Percentiles rank a stretch among this genome's conserved stretches.
phyloP scores from a whole-genome alignment of 2,113 vertebrate genomes.

The Pseudolaguvia tuberculata region DNA sequence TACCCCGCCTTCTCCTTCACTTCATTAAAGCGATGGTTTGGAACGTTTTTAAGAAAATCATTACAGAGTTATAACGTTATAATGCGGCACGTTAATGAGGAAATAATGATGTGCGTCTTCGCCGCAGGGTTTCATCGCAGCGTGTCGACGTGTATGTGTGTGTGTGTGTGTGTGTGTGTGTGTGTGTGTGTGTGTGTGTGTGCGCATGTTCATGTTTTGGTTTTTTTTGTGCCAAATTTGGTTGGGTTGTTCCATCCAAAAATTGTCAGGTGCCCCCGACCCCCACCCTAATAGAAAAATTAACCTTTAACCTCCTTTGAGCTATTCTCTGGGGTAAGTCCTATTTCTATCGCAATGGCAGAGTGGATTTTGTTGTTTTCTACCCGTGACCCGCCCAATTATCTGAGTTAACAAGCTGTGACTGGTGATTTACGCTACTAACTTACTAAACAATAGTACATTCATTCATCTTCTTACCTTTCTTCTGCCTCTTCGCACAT shows the following conservation, averaged over 20 bases:
- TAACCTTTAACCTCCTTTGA: neutral
- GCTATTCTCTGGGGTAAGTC: slow-evolving; percentile 12
- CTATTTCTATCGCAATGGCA: slow-evolving; percentile 10
- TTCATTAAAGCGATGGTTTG: slow-evolving; percentile 25
- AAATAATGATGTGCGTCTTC: slow-evolving; percentile 30
- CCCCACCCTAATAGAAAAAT: neutral
- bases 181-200: neutral
- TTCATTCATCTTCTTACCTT: no score
- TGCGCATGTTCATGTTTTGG: neutral
- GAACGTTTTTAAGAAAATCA: slow-evolving; percentile 29
- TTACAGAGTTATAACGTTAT: slow-evolving; percentile 24
- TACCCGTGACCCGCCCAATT: no score
- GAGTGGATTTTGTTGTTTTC: neutral
- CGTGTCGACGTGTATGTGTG: neutral
- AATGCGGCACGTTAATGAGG: slow-evolving; percentile 28
- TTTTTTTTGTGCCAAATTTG: neutral
- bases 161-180: no score
- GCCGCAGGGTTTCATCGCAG: slow-evolving; percentile 10
- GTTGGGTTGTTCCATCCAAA: neutral
- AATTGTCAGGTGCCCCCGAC: neutral
- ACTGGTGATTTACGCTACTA: neutral
- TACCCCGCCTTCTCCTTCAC: slow-evolving; percentile 26
- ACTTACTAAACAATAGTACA: no score
- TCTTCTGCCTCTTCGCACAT: no score
- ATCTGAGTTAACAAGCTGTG: neutral